A percentile compares a stretch with the other conserved stretches of the same genome.
Conservation (phyloP, 35 echinoderm and acorn worm genomes). For the Ptychodera flava region DNA sequence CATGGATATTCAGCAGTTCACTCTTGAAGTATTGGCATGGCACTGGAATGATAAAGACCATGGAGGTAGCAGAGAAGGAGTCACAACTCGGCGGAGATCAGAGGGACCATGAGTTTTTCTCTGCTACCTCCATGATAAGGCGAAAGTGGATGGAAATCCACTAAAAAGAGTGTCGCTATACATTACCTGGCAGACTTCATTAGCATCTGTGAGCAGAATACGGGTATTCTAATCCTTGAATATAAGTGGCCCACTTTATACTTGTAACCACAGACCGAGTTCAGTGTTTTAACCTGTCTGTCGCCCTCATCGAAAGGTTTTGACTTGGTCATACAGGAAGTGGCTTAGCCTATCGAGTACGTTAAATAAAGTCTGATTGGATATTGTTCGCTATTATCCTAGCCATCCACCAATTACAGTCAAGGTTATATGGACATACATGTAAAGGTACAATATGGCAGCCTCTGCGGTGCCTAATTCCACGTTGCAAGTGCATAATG, state of each 20-base stretch:
- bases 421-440: background rate
- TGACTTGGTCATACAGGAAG: background rate
- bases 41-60: too few species aligned
- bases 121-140: too few species aligned
- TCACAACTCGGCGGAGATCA: too few species aligned
- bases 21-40: too few species aligned
- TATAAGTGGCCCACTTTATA: slow-evolving; percentile 48
- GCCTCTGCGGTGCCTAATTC: slow-evolving; percentile 18
- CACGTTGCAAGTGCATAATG: slow-evolving; percentile 47
- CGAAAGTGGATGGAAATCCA: too few species aligned
- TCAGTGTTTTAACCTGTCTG: background rate
- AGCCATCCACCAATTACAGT: background rate
- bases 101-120: too few species aligned
- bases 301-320: background rate
- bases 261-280: slow-evolving; percentile 11
- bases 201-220: too few species aligned
- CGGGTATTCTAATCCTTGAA: too few species aligned
- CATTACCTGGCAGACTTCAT: too few species aligned
- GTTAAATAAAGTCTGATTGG: background rate
- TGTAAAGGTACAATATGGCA: slow-evolving; percentile 29
- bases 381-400: background rate
- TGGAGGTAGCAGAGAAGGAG: too few species aligned
- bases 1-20: too few species aligned
- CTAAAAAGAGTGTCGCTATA: too few species aligned
- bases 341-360: background rate